Conservation (phyloP, 2,888 invertebrate species). For the Amorpha juglandis region DNA sequence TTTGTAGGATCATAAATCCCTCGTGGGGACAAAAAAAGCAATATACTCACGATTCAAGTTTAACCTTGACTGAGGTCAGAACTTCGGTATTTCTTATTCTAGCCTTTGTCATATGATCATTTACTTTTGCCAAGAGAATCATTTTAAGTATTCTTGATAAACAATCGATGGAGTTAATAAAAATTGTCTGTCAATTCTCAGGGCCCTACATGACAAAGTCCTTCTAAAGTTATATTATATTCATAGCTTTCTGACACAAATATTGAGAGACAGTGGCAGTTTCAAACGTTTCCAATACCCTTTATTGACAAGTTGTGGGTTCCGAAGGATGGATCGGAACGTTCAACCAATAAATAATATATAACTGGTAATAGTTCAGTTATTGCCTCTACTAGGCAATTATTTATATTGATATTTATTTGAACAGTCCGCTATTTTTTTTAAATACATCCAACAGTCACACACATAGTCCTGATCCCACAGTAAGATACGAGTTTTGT, state of each 20-base stretch:
- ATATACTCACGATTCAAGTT: no score
- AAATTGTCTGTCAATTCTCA: constrained; percentile 37
- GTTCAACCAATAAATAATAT: constrained; percentile 29
- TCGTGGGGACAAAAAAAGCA: no score
- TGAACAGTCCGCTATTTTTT: constrained; percentile 11
- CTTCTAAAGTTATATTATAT: constrained; percentile 47
- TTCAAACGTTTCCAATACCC: constrained; percentile 42
- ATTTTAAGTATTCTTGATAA: not conserved
- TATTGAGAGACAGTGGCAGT: constrained; percentile 46
- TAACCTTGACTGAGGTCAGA: no score
- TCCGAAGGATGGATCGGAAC: constrained; percentile 35
- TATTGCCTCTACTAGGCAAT: constrained; percentile 41
- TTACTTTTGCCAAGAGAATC: no score
- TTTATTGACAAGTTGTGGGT: constrained; percentile 53
- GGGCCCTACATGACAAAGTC: constrained; percentile 28
- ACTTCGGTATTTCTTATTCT: no score
- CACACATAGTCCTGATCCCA: no score
- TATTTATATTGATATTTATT: constrained; percentile 42
- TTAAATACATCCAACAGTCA: no score
- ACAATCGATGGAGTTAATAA: constrained; percentile 9
- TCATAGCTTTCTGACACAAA: constrained; percentile 50
- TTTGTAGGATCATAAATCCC: no score
- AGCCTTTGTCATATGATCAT: no score
- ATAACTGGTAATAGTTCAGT: constrained; percentile 31
- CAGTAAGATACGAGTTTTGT: no score